Evolutionary conservation across 2,888 invertebrate species (phyloP).

Genomic region (Aelia acuminata): DNA sequence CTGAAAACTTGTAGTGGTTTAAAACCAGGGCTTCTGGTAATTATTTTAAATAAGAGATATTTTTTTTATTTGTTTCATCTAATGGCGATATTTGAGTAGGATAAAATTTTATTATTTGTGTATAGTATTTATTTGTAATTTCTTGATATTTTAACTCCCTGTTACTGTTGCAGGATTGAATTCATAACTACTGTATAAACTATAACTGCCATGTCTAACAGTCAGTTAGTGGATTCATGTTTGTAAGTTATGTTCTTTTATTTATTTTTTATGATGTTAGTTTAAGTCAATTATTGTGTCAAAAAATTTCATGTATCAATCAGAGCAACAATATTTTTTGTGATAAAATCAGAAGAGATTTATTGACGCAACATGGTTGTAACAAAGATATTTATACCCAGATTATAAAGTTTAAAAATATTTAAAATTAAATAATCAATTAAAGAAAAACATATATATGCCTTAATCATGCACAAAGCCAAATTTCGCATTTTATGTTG

Average conservation of each 20-base stretch:
- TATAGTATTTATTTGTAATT: not conserved
- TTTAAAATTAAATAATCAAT: too few species aligned
- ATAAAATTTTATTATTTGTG: not conserved
- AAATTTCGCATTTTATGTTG: too few species aligned
- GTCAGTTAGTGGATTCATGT: slow-evolving; percentile 78
- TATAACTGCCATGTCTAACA: slow-evolving; percentile 73
- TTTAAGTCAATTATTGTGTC: not conserved
- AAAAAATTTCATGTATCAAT: too few species aligned
- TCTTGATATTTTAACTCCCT: not conserved
- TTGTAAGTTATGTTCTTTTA: slow-evolving; percentile 73
- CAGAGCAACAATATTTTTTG: too few species aligned
- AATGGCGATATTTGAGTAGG: not conserved
- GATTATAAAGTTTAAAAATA: not conserved
- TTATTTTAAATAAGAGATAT: not conserved
- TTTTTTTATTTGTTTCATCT: not conserved
- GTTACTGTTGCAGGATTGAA: slow-evolving; percentile 19
- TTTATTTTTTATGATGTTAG: slow-evolving; percentile 41
- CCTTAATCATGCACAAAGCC: too few species aligned
- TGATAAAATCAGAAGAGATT: too few species aligned
- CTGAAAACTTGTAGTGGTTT: not conserved
- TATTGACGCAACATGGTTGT: too few species aligned
- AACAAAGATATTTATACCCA: not conserved
- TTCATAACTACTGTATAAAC: not conserved
- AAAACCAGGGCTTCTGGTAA: not conserved
- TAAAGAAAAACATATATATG: not conserved